A percentile compares a stretch with the other conserved stretches of the same genome.
These are phyloP conservation scores for Caradrina kadenii DNA, from an alignment of 2,888 invertebrate species.

Conservation along the genomic window DNA sequence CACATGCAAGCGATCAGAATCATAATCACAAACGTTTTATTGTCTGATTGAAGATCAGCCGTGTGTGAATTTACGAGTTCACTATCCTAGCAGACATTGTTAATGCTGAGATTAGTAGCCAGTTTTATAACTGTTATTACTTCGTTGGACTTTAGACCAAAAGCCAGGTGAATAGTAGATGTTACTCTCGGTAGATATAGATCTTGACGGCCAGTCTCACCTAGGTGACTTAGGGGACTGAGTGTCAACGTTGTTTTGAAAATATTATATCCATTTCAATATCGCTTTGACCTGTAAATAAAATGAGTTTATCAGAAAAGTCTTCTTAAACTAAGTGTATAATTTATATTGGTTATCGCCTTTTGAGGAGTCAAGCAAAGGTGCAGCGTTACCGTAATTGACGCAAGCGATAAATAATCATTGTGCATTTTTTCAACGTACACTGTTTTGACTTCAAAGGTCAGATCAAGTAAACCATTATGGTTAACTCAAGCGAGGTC, in stretches of 20 bases:
- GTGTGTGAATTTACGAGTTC: constrained; percentile 53
- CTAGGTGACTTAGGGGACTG: background rate
- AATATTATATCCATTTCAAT: constrained; percentile 3
- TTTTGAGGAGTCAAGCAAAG: constrained; percentile 16
- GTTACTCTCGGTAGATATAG: constrained; percentile 8
- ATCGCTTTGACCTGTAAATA: constrained; percentile 2
- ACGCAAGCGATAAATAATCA: constrained; percentile 7
- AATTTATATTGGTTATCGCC: constrained; percentile 5
- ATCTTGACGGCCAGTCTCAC: constrained; percentile 6
- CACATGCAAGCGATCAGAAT: constrained; percentile 47
- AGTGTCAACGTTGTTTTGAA: constrained; percentile 9
- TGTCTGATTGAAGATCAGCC: constrained; percentile 52
- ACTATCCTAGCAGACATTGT: constrained; percentile 47
- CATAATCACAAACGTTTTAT: constrained; percentile 58
- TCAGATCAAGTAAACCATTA: background rate
- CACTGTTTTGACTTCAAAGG: background rate
- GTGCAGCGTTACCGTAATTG: constrained; percentile 11
- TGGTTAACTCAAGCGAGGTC: background rate
- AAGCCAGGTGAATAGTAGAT: constrained; percentile 11
- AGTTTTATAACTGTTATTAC: constrained; percentile 20
- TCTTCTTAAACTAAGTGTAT: background rate
- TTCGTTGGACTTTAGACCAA: constrained; percentile 14
- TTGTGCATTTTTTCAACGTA: background rate
- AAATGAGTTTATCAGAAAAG: constrained; percentile 9
- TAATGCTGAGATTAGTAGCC: constrained; percentile 22